A percentile compares a stretch with the other conserved stretches of the same genome.
phyloP scores from a whole-genome alignment of 1,140 invertebrate genomes.

The Sesamia nonagrioides region DNA sequence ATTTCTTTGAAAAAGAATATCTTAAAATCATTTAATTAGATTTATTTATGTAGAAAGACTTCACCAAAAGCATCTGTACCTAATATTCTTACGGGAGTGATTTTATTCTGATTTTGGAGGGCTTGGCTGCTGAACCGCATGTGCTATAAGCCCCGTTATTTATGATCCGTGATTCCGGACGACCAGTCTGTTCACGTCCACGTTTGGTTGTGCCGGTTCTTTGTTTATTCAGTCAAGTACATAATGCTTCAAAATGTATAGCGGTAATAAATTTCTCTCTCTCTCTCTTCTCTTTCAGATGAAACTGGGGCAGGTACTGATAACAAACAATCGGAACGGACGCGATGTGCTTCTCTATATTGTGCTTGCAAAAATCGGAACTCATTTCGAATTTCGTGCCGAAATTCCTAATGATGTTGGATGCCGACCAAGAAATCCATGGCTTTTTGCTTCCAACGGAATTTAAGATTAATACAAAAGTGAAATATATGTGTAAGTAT shows the following conservation, averaged over 20 bases:
- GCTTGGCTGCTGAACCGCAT: conserved; percentile 13
- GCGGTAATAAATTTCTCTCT: background rate
- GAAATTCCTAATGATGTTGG: conserved; percentile 15
- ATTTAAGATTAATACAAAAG: background rate
- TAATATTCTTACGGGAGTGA: conserved; percentile 3
- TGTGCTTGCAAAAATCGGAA: background rate
- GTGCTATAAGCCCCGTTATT: background rate
- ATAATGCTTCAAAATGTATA: conserved; percentile 19
- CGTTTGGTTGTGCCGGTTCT: background rate
- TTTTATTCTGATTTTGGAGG: background rate
- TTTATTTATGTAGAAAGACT: too few relatives aligned
- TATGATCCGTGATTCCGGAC: background rate
- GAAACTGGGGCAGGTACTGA: background rate
- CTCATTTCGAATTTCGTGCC: conserved; percentile 2
- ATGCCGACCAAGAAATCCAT: conserved; percentile 5
- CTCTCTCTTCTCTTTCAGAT: background rate
- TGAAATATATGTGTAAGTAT: background rate
- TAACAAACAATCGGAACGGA: background rate
- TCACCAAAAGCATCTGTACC: too few relatives aligned
- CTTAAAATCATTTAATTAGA: too few relatives aligned
- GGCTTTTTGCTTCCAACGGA: background rate
- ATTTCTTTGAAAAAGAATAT: too few relatives aligned
- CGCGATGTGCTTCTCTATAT: background rate
- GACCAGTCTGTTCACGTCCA: conserved; percentile 18
- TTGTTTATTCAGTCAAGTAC: conserved; percentile 8